Percentiles rank a stretch among this genome's conserved stretches.
Conservation (phyloP, 2,113 vertebrate species). For the Heteronetta atricapilla region DNA sequence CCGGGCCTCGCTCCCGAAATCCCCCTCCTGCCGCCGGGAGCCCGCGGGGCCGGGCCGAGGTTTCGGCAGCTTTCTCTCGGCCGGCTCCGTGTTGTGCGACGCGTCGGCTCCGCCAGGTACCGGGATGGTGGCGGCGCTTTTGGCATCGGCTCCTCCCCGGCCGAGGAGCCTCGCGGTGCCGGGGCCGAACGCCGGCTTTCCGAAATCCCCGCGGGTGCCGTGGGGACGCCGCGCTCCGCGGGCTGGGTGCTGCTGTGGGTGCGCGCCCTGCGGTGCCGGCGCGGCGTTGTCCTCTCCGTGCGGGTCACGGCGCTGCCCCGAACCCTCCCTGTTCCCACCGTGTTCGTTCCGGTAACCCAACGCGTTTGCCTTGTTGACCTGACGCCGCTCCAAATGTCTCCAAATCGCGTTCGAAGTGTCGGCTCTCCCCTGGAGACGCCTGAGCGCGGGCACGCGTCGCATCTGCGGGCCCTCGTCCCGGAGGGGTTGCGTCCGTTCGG, state of each 20-base stretch:
- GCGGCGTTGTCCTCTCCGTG: not conserved
- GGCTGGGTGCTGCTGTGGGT: not conserved
- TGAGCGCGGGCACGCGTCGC: too few species aligned
- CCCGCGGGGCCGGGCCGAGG: not conserved
- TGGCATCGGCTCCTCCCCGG: too few species aligned
- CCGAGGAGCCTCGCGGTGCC: too few species aligned
- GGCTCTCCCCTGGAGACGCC: not conserved
- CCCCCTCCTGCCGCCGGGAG: not conserved
- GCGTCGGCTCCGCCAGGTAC: not conserved
- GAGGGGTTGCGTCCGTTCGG: not conserved
- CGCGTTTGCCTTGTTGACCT: not conserved
- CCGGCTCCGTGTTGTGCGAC: too few species aligned
- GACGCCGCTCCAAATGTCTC: not conserved
- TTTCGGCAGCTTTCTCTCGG: not conserved
- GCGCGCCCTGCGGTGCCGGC: too few species aligned
- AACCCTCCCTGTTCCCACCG: not conserved
- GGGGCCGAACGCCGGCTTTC: too few species aligned
- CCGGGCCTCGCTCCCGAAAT: not conserved
- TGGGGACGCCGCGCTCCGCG: too few species aligned
- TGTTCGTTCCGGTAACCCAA: not conserved
- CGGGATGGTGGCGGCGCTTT: not conserved
- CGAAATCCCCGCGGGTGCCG: too few species aligned
- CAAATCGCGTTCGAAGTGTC: accelerated
- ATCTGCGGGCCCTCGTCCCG: not conserved
- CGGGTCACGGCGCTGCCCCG: too few species aligned